Evolutionary conservation across 2,888 invertebrate genomes (phyloP).

Genomic region (Drosophila macrospina): DNA sequence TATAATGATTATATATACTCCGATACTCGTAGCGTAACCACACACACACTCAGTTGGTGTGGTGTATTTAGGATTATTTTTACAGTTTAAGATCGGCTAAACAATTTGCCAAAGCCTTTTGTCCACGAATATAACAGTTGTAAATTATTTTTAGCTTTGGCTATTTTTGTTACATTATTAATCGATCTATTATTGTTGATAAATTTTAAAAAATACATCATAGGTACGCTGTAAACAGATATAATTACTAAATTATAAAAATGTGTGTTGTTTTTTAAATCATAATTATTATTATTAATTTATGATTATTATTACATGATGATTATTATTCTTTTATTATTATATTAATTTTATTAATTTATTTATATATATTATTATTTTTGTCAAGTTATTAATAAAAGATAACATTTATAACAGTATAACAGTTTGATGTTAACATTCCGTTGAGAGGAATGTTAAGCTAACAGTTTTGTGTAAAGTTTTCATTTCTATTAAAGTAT

Average conservation of each 20-base stretch:
- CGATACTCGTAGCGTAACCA: background rate
- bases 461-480: no score
- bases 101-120: conserved; percentile 3
- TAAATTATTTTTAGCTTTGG: conserved; percentile 12
- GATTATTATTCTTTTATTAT: no score
- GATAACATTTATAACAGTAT: no score
- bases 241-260: no score
- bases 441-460: background rate
- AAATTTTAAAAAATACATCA: background rate
- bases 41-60: background rate
- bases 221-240: no score
- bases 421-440: background rate
- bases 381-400: no score
- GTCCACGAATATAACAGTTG: conserved; percentile 6
- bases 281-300: no score
- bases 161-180: background rate
- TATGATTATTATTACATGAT: no score
- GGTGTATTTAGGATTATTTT: conserved; percentile 19
- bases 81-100: background rate
- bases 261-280: no score
- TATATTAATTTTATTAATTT: no score
- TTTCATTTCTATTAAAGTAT: background rate
- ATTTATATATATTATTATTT: no score
- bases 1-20: conserved; percentile 17
- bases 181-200: conserved; percentile 5